A percentile compares a stretch with the other conserved stretches of the same genome.
These are phyloP conservation scores for Chauna torquata DNA, from an alignment of 2,113 vertebrate species.

Conservation along the genomic window DNA sequence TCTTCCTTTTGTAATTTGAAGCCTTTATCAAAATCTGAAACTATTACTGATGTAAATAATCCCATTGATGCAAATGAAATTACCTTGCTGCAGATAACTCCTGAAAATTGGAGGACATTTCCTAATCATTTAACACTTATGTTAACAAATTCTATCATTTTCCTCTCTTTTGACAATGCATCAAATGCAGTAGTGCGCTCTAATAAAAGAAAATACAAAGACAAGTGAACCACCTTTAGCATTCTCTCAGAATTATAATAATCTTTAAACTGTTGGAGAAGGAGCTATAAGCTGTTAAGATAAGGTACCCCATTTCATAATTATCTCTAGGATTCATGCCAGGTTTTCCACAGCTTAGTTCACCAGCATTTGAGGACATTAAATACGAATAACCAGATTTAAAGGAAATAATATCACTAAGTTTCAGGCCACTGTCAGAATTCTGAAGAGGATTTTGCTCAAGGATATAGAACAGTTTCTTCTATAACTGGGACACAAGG, in stretches of 20 bases:
- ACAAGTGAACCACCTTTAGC: not conserved
- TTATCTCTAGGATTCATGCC: not conserved
- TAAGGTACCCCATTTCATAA: not conserved
- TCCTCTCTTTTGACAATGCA: not conserved
- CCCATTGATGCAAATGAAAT: not conserved
- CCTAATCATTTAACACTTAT: not conserved
- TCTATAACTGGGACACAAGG: not conserved
- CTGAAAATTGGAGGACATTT: not conserved
- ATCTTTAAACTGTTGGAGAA: not conserved
- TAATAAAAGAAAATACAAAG: not conserved
- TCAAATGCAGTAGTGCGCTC: not conserved
- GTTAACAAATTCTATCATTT: not conserved
- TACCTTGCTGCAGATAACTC: not conserved
- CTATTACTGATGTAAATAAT: not conserved
- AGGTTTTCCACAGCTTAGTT: not conserved
- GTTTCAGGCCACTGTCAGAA: not conserved
- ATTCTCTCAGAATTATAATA: not conserved
- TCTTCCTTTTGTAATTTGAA: not conserved
- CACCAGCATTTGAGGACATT: not conserved
- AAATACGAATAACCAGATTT: not conserved
- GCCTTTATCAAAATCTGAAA: not conserved
- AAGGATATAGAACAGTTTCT: not conserved
- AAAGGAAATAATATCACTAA: not conserved
- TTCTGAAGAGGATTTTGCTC: not conserved
- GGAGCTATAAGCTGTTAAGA: not conserved